phyloP scores from a whole-genome alignment of 2,113 vertebrate genomes.

The Octodon degus region DNA sequence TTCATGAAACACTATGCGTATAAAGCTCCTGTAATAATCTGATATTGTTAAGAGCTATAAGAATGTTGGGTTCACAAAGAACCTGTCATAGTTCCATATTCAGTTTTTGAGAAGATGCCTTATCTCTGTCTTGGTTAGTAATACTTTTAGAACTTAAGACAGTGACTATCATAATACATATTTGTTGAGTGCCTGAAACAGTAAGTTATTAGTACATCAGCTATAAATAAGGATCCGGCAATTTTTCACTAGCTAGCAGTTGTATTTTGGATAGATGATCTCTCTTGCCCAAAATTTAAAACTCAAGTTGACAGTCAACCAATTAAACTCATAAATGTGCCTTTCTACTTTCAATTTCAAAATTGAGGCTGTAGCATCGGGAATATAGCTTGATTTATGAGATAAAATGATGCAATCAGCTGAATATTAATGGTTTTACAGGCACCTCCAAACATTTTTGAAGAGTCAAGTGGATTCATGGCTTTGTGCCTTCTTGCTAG shows the following conservation, averaged over 20 bases:
- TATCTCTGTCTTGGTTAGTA: neutral
- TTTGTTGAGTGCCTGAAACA: slow-evolving; percentile 38
- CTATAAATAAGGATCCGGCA: neutral
- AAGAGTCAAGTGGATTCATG: neutral
- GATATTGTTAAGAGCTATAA: neutral
- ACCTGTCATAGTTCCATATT: neutral
- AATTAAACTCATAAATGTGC: slow-evolving; percentile 26
- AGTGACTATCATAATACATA: slow-evolving; percentile 22
- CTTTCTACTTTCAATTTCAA: slow-evolving; percentile 56
- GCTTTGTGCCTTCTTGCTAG: neutral
- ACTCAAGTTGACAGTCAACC: neutral
- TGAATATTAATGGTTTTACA: slow-evolving; percentile 27
- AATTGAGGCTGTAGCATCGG: neutral
- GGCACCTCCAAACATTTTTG: neutral
- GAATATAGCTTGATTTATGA: neutral
- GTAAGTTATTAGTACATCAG: neutral
- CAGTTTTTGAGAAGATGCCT: slow-evolving; percentile 16
- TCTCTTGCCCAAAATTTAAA: slow-evolving; percentile 51
- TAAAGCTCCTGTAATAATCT: slow-evolving; percentile 17
- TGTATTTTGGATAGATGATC: slow-evolving; percentile 15
- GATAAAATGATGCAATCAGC: neutral
- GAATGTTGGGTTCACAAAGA: neutral
- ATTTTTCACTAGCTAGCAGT: slow-evolving; percentile 25
- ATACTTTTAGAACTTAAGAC: neutral
- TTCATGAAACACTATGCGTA: neutral